Evolutionary conservation across 2,888 invertebrate species (phyloP).

Genomic region (Monochamus alternatus): DNA sequence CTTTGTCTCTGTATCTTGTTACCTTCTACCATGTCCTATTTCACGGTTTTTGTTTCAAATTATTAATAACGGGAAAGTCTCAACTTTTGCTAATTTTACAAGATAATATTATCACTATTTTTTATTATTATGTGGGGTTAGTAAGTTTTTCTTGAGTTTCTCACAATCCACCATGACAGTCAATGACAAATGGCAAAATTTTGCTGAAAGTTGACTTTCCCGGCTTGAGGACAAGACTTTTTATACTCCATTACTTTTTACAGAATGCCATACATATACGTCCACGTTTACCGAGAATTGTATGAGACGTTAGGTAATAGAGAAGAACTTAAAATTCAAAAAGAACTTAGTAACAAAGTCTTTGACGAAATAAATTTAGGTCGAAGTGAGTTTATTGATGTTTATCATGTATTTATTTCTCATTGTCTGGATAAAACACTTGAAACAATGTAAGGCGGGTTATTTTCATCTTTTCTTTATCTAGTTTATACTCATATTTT

Average conservation of each 20-base stretch:
- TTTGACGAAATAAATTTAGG: slow-evolving; percentile 63
- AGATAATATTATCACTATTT: too few species aligned
- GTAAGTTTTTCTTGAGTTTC: too few species aligned
- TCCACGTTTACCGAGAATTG: slow-evolving; percentile 80
- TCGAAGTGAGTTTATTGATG: slow-evolving; percentile 64
- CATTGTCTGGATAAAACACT: slow-evolving; percentile 65
- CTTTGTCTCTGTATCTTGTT: too few species aligned
- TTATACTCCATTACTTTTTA: slow-evolving; percentile 55
- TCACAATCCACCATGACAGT: too few species aligned
- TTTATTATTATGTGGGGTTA: too few species aligned
- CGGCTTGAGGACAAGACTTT: background rate
- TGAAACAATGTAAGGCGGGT: slow-evolving; percentile 60
- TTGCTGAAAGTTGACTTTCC: too few species aligned
- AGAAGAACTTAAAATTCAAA: slow-evolving; percentile 56
- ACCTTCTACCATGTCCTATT: too few species aligned
- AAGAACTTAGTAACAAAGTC: slow-evolving; percentile 57
- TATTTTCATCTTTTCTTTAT: background rate
- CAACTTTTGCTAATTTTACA: too few species aligned
- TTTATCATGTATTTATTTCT: slow-evolving; percentile 63
- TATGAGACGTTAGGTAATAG: slow-evolving; percentile 72
- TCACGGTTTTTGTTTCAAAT: too few species aligned
- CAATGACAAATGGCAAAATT: too few species aligned
- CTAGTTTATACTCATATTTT: slow-evolving; percentile 25
- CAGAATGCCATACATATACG: slow-evolving; percentile 86
- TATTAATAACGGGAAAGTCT: too few species aligned